Evolutionary conservation across 2,113 vertebrate genomes (phyloP).

Genomic region (Cygnus buccinator): DNA sequence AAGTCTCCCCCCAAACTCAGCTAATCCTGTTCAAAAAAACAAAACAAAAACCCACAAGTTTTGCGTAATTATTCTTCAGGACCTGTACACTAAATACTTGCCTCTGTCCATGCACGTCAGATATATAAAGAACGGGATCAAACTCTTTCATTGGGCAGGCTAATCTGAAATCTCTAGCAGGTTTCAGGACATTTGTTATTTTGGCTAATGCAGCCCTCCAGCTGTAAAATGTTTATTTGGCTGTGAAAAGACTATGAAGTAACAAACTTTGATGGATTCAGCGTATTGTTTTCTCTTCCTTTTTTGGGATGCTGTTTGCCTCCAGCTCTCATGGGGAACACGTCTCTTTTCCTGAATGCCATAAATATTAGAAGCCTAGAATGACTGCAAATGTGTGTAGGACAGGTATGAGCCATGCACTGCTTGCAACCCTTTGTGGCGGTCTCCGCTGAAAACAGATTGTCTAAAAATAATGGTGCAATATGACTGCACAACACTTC

Average conservation of each 20-base stretch:
- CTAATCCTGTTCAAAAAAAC: not conserved
- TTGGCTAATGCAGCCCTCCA: constrained; percentile 46
- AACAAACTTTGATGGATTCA: constrained; percentile 42
- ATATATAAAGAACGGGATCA: not conserved
- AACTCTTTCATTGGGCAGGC: not conserved
- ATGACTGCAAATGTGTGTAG: not conserved
- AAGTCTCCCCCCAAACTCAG: not conserved
- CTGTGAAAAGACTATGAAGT: constrained; percentile 51
- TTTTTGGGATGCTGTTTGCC: constrained; percentile 45
- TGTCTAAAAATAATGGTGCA: not conserved
- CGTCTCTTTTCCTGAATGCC: not conserved
- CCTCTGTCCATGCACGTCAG: not conserved
- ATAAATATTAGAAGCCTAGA: not conserved
- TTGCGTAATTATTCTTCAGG: not conserved
- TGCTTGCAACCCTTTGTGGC: not conserved
- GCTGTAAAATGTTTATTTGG: constrained; percentile 63
- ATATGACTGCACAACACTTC: not conserved
- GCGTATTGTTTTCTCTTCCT: constrained; percentile 49
- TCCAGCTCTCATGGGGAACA: not conserved
- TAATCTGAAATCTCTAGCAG: not conserved
- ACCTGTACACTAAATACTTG: not conserved
- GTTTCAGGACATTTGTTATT: not conserved
- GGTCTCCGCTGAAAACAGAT: not conserved
- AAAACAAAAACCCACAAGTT: not conserved
- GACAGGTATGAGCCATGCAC: not conserved